Evolutionary conservation across 2,113 vertebrate genomes (phyloP).

Genomic region (Cyanoderma ruficeps): DNA sequence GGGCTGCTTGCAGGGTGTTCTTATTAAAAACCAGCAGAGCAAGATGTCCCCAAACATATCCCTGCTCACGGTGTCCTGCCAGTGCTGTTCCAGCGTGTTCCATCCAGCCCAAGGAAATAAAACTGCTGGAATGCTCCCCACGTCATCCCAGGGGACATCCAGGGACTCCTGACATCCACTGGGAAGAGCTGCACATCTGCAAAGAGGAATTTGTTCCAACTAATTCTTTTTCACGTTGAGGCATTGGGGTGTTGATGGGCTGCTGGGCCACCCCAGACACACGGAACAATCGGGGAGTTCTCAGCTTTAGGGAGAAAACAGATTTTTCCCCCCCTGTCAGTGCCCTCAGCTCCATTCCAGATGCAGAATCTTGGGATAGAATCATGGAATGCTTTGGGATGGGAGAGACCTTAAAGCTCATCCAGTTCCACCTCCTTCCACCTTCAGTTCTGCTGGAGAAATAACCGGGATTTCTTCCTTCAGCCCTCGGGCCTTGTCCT

Average conservation of each 20-base stretch:
- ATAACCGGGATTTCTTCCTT: neutral
- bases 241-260: neutral
- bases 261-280: no score
- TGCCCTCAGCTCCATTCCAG: no score
- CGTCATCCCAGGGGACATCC: neutral
- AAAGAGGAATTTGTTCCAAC: neutral
- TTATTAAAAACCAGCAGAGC: neutral
- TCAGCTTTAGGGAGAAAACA: no score
- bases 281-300: no score
- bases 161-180: neutral
- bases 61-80: slow-evolving; percentile 27
- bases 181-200: neutral
- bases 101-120: slow-evolving; percentile 14
- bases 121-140: neutral
- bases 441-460: neutral
- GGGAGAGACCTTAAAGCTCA: no score
- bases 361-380: no score
- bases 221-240: neutral
- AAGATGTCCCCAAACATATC: slow-evolving; percentile 18
- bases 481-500: neutral
- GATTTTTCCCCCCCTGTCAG: no score
- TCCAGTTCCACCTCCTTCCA: no score
- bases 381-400: no score
- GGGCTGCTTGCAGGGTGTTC: slow-evolving; percentile 40
- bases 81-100: neutral